Evolutionary conservation across 1,140 invertebrate genomes (phyloP).

Genomic region (Aphis gossypii): DNA sequence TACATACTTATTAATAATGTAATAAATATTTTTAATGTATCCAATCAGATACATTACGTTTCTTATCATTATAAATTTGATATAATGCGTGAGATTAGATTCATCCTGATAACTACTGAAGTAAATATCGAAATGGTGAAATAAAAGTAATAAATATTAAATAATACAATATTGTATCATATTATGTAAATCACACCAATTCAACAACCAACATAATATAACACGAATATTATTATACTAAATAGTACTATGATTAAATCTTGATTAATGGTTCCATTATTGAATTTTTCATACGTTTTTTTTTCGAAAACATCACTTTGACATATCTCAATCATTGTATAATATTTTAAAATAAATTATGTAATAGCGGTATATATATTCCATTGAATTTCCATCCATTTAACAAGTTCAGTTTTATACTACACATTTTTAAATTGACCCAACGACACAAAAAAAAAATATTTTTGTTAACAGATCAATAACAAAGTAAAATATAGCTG

Average conservation of each 20-base stretch:
- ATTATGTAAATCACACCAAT: not conserved
- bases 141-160: not conserved
- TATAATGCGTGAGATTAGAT: not conserved
- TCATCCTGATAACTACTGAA: not conserved
- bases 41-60: not conserved
- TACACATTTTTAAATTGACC: not conserved
- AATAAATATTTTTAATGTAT: not conserved
- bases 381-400: too few species aligned
- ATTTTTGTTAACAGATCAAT: not conserved
- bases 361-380: too few species aligned
- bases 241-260: not conserved
- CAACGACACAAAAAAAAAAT: not conserved
- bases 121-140: not conserved
- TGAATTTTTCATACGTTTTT: not conserved
- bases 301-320: not conserved
- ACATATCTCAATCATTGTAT: not conserved
- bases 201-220: not conserved
- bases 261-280: not conserved
- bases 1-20: not conserved
- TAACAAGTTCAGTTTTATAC: not conserved
- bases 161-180: not conserved
- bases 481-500: not conserved
- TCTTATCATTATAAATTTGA: not conserved
- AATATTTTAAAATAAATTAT: not conserved
- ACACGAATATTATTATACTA: not conserved